Base-by-base conservation (phyloP, 92 coral and sea anemone species). In the Epizoanthus illoricatus region DNA sequence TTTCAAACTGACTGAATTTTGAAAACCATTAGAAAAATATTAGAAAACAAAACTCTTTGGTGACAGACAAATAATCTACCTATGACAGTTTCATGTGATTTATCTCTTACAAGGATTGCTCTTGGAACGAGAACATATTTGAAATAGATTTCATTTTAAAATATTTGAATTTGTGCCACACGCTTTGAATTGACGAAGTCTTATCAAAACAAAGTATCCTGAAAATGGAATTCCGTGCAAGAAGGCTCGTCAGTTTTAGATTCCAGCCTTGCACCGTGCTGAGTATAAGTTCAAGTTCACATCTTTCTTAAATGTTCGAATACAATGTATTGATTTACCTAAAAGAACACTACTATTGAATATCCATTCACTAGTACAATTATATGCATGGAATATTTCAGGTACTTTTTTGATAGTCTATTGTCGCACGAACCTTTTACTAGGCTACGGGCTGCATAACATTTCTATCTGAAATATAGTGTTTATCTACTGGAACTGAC, bases 201-300 rank as follows among this genome's bases (percentile, higher is more conserved):
- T 62, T 39, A 5, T 13, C 43, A 75, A 60, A 60, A 45, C 28
- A 42, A 17, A 61, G 57, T 19, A 7, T 11, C 3, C 28, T 21
- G 18, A 19, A 63, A 23, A 42, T 5, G 47, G 9, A 68, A 21
- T 78, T 78, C 56, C 82, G 72, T 78, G 82, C 67, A 16, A 9
- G 40, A 63, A 54, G 33, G 28, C 28, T n/a, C 17, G 55, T 41
- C 18, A 63, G 18, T 5, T 70, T 16, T 9, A 78, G 71, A 78
- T 63, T 63, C 82, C 82, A 41, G 13, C 71, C 21, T 19, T 62
- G 82, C 82, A 78, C 49, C 82, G 70, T 63, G 82, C 82, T 78
- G 82, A 55, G 82, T 20, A 23, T 20, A 39, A 64, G 82, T 78
- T 78, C 71, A 78, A 78, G 82, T 78, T 63, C 82, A 63, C 13